Conservation (phyloP, 2,113 vertebrate genomes). For the Hyperopisus bebe region DNA sequence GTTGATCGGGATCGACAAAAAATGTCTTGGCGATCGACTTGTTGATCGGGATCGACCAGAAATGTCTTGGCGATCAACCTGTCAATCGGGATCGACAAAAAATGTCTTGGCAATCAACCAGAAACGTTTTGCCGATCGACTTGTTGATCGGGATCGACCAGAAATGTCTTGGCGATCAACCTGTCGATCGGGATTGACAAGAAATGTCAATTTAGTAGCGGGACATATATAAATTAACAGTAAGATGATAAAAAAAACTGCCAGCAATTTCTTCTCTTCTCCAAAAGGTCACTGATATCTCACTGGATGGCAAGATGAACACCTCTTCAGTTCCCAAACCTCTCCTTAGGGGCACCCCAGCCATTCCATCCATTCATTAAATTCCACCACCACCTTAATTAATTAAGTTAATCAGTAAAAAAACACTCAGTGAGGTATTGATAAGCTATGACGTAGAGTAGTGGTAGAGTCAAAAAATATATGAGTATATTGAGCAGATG, state of each 20-base stretch:
- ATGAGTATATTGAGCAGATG: background rate
- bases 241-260: background rate
- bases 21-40: too few relatives aligned
- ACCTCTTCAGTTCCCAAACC: background rate
- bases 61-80: too few relatives aligned
- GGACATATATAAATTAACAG: background rate
- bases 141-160: too few relatives aligned
- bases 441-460: background rate
- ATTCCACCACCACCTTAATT: too few relatives aligned
- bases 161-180: too few relatives aligned
- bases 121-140: too few relatives aligned
- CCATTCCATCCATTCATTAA: background rate
- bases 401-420: background rate
- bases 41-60: too few relatives aligned
- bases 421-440: background rate
- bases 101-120: too few relatives aligned
- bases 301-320: too few relatives aligned
- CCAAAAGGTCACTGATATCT: background rate
- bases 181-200: too few relatives aligned
- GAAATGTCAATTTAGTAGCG: background rate
- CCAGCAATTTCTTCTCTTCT: background rate
- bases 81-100: too few relatives aligned
- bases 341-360: background rate
- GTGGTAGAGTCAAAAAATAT: background rate
- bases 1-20: too few relatives aligned